A percentile compares a stretch with the other conserved stretches of the same genome.
These are phyloP conservation scores for Spodoptera picta DNA, from an alignment of 2,888 invertebrate species.

Conservation along the genomic window DNA sequence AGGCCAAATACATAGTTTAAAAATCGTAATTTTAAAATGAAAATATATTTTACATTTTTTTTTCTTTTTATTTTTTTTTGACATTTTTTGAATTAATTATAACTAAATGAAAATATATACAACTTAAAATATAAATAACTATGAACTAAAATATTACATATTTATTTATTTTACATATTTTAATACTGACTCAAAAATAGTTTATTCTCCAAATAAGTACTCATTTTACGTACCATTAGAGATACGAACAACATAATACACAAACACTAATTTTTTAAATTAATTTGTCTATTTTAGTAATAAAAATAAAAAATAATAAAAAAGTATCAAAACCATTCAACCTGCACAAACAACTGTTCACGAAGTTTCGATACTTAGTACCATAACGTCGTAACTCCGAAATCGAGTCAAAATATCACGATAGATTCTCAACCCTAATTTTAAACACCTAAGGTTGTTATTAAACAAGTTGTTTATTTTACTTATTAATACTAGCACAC, in stretches of 20 bases:
- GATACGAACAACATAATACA: no score
- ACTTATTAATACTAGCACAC: slow-evolving; percentile 84
- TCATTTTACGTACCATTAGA: no score
- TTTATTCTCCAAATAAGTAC: no score
- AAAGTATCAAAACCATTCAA: slow-evolving; percentile 73
- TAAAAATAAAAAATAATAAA: slow-evolving; percentile 24
- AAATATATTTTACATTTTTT: neutral
- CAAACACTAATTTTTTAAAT: no score
- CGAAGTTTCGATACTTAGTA: slow-evolving; percentile 77
- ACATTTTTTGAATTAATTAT: no score
- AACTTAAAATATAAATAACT: no score
- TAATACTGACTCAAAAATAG: neutral
- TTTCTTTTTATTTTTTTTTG: no score
- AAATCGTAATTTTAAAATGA: no score
- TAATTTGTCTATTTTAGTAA: slow-evolving; percentile 12
- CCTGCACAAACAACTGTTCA: slow-evolving; percentile 72
- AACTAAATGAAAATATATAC: no score
- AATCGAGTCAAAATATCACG: slow-evolving; percentile 50
- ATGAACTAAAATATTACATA: no score
- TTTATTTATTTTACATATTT: neutral
- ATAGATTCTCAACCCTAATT: slow-evolving; percentile 56
- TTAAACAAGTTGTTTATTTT: slow-evolving; percentile 61
- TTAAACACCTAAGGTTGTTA: slow-evolving; percentile 36
- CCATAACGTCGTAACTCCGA: slow-evolving; percentile 71
- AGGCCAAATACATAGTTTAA: no score